Evolutionary conservation across 1,140 invertebrate species (phyloP).

Genomic region (Anoplolepis gracilipes): DNA sequence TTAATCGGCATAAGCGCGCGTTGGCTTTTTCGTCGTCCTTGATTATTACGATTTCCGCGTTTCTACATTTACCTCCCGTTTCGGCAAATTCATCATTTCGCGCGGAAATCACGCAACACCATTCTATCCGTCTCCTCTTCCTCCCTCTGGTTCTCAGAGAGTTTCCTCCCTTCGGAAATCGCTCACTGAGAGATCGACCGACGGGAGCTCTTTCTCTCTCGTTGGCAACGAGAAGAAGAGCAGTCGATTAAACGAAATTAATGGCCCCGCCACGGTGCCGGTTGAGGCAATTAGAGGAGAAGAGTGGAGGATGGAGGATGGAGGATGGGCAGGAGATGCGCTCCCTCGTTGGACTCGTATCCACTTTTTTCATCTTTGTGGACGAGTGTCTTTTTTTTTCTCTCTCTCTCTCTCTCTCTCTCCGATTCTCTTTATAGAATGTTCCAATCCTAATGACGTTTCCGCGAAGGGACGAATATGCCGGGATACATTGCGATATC

Average conservation of each 20-base stretch:
- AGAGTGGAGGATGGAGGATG: background rate
- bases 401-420: background rate
- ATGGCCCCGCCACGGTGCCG: conserved; percentile 45
- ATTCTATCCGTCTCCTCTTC: background rate
- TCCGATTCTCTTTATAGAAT: conserved; percentile 2
- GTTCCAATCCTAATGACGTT: background rate
- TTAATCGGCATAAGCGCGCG: conserved; percentile 42
- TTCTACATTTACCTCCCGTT: conserved; percentile 13
- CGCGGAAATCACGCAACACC: conserved; percentile 38
- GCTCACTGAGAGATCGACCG: background rate
- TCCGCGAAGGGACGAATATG: conserved; percentile 34
- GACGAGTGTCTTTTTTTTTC: background rate
- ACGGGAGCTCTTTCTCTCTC: background rate
- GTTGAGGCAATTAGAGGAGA: conserved; percentile 50
- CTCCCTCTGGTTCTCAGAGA: background rate
- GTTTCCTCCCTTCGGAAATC: conserved; percentile 26
- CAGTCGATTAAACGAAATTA: conserved; percentile 68
- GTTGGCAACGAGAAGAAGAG: conserved; percentile 46
- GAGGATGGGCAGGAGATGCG: background rate
- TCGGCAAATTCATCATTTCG: conserved; percentile 37
- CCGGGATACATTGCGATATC: background rate
- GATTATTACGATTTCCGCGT: conserved; percentile 24
- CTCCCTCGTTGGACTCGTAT: conserved; percentile 9
- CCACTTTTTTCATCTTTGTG: conserved; percentile 24
- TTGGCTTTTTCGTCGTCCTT: conserved; percentile 39